Evolutionary conservation across 2,113 vertebrate genomes (phyloP).

Genomic region (Pampusana beccarii): DNA sequence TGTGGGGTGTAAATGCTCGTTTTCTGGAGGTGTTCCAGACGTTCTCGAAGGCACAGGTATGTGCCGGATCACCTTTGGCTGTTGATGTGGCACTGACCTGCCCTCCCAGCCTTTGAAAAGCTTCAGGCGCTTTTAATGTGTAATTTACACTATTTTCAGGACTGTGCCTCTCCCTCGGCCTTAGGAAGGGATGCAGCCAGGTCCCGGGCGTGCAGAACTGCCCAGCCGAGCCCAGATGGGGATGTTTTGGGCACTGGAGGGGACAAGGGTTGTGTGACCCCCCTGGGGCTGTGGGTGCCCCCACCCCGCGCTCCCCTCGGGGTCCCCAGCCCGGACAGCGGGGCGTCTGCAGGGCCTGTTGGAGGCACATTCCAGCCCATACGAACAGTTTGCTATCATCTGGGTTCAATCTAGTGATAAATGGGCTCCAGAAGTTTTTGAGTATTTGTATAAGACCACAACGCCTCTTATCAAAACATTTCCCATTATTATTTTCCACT

Average conservation of each 20-base stretch:
- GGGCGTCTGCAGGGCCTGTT: not conserved
- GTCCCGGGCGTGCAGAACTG: not conserved
- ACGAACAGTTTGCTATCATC: conserved; percentile 11
- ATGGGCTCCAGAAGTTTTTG: conserved; percentile 58
- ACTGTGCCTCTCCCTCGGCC: not conserved
- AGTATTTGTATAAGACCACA: conserved; percentile 54
- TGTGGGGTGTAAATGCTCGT: not conserved
- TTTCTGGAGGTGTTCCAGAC: not conserved
- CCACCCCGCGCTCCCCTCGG: rapidly evolving
- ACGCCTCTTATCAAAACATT: conserved; percentile 58
- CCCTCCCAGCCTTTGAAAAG: not conserved
- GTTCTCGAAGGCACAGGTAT: not conserved
- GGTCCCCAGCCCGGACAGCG: not conserved
- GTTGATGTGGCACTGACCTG: not conserved
- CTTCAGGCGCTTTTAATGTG: not conserved
- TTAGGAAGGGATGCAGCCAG: not conserved
- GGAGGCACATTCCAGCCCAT: conserved; percentile 48
- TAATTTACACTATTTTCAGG: not conserved
- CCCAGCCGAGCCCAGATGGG: rapidly evolving
- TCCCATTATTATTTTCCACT: conserved; percentile 54
- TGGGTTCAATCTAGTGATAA: conserved; percentile 53
- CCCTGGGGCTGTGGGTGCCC: not conserved
- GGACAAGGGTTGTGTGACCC: rapidly evolving
- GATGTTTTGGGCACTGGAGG: not conserved
- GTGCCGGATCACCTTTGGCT: not conserved